Evolutionary conservation across 2,888 invertebrate species (phyloP).

Genomic region (Leptinotarsa juncta): DNA sequence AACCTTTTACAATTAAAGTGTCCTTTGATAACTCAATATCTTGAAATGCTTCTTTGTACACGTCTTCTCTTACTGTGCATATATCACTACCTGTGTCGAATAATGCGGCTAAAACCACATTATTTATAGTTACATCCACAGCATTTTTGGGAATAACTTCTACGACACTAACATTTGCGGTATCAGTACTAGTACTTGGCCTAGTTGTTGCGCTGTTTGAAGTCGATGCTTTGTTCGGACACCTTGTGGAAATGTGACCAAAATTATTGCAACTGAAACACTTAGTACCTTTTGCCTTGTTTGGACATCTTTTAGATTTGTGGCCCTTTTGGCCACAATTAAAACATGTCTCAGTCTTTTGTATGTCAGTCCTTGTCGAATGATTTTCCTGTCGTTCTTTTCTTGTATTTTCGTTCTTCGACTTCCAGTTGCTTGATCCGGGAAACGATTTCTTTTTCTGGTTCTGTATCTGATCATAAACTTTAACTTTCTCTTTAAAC

Average conservation of each 20-base stretch:
- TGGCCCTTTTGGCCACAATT: slow-evolving; percentile 40
- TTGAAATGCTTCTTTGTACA: slow-evolving; percentile 30
- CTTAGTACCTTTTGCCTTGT: slow-evolving; percentile 41
- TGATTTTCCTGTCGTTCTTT: slow-evolving; percentile 14
- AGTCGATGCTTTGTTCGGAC: slow-evolving; percentile 25
- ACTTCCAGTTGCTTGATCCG: slow-evolving; percentile 4
- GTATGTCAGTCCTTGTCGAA: background rate
- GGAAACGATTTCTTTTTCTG: slow-evolving; percentile 19
- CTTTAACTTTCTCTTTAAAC: slow-evolving; percentile 42
- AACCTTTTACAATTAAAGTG: slow-evolving; percentile 21
- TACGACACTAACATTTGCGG: slow-evolving; percentile 26
- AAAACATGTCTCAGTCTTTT: slow-evolving; percentile 26
- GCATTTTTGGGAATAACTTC: slow-evolving; percentile 29
- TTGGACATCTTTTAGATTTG: slow-evolving; percentile 29
- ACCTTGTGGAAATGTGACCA: slow-evolving; percentile 41
- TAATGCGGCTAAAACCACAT: slow-evolving; percentile 28
- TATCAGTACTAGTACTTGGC: background rate
- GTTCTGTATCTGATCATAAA: slow-evolving; percentile 38
- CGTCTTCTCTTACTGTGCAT: slow-evolving; percentile 38
- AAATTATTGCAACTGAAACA: slow-evolving; percentile 44
- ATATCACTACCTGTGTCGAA: slow-evolving; percentile 45
- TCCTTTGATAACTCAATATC: slow-evolving; percentile 28
- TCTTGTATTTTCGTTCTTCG: slow-evolving; percentile 13
- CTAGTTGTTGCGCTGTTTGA: background rate
- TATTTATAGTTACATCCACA: slow-evolving; percentile 29